Conservation (phyloP, 2,797 vertebrate genomes). For the Xiphorhynchus erythropygius region DNA sequence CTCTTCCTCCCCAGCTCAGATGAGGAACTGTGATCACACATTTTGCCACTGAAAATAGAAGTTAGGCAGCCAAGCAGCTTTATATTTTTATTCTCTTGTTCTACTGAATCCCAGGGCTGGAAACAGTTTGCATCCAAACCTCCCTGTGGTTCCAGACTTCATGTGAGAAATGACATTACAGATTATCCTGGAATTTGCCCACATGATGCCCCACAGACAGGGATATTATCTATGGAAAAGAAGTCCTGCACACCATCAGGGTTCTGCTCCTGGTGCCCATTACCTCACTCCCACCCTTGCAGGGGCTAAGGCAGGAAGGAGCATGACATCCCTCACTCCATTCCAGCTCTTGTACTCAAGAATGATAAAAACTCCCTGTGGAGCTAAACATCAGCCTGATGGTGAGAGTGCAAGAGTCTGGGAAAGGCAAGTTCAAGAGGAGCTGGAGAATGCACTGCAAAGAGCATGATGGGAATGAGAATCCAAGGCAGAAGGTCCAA, state of each 20-base stretch:
- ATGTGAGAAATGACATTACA: not conserved
- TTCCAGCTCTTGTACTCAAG: not conserved
- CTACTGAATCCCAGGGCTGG: not conserved
- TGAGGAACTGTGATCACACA: not conserved
- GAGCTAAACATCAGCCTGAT: conserved; percentile 1
- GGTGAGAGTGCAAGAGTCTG: not conserved
- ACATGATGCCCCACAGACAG: not conserved
- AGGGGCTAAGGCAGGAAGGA: conserved; percentile 13
- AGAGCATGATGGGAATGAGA: not conserved
- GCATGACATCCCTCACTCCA: not conserved
- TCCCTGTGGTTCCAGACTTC: not conserved
- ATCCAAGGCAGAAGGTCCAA: not conserved
- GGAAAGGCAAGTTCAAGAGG: not conserved
- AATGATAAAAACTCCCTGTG: conserved; percentile 36
- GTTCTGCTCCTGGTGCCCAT: not conserved
- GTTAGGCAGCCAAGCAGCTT: not conserved
- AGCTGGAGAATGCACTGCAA: not conserved
- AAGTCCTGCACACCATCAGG: not conserved
- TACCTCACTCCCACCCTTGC: not conserved
- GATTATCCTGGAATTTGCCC: not conserved
- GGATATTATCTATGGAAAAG: not conserved
- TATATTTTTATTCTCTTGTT: not conserved
- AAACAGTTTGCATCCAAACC: not conserved
- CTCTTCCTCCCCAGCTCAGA: not conserved
- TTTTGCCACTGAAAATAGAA: not conserved